Evolutionary conservation across 2,888 invertebrate genomes (phyloP).

Genomic region (Yponomeuta evonymella): DNA sequence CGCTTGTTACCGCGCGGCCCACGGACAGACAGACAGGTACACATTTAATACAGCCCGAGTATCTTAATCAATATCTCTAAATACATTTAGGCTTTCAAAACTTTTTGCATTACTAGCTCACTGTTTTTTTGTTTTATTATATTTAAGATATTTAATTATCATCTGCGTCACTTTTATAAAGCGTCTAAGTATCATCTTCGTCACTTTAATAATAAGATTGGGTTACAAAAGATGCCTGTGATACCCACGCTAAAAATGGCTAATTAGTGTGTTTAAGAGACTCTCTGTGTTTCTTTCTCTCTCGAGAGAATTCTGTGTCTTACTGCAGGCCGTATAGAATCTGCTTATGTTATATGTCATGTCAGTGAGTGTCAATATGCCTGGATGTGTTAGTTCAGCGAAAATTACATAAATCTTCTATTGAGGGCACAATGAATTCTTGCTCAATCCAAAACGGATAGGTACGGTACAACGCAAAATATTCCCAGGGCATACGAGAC

Average conservation of each 20-base stretch:
- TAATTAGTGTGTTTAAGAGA: no score
- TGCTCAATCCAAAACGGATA: neutral
- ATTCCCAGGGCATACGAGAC: conserved; percentile 7
- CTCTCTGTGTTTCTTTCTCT: no score
- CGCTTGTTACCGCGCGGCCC: conserved; percentile 15
- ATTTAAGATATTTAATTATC: neutral
- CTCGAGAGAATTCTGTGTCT: no score
- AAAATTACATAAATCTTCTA: neutral
- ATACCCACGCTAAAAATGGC: neutral
- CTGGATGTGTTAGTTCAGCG: no score
- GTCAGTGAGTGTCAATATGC: neutral
- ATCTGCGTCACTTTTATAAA: neutral
- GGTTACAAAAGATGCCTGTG: neutral
- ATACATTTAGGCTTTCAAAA: neutral
- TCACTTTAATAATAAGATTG: neutral
- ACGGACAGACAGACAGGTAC: conserved; percentile 11
- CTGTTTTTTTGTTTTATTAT: neutral
- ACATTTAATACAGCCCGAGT: conserved; percentile 7
- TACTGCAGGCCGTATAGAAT: no score
- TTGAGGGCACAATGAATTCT: neutral
- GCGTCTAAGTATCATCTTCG: neutral
- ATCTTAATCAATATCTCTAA: conserved; percentile 14
- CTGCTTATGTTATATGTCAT: no score
- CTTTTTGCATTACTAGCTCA: neutral
- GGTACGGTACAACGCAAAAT: neutral